Evolutionary conservation across 2,113 vertebrate genomes (phyloP), one percentile per base, ranked within the genome.

Genomic region (Perca schrenkii): DNA sequence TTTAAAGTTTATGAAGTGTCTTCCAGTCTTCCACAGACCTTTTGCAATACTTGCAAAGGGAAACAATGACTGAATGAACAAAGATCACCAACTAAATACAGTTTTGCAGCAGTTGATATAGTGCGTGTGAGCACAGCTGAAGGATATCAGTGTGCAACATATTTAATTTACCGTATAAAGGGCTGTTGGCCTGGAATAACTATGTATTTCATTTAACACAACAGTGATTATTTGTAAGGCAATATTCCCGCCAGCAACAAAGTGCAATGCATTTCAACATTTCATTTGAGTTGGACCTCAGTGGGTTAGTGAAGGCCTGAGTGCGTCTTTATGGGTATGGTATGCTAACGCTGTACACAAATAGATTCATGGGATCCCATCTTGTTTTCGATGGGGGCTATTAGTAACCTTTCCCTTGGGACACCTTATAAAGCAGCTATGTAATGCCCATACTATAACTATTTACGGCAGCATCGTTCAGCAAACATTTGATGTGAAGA

Each of bases 181-280:
- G 61, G 50, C 46, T 25, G 63, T 57, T 63, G 74, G 34, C 28
- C 64, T 47, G 69, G 52, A 83, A 77, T 73, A 61, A 83, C 63
- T 60, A 34, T 52, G n/a, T 13, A 62, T 67, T 77, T 72, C 4
- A 87, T 85, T 74, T 77, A 71, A 70, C 78, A 75, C 4, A 71
- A 47, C 80, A 28, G 25, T 88, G 73, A 74, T 58, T 76, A 52
- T 84, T 69, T 82, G 65, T 61, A 56, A 50, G 43, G 61, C 56
- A 40, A 72, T 61, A 71, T 63, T 66, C 19, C 76, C 10, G 0
- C 22, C 57, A 68, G 70, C 60, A 56, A 16, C 10, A 52, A 28
- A 68, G 28, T 53, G 58, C 73, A 57, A 86, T 82, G 62, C 47
- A 68, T 58, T n/a, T 70, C 62, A 66, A 60, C 6, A 21, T 77